Evolutionary conservation across 1,140 invertebrate genomes (phyloP).

Genomic region (Agraylea sexmaculata): DNA sequence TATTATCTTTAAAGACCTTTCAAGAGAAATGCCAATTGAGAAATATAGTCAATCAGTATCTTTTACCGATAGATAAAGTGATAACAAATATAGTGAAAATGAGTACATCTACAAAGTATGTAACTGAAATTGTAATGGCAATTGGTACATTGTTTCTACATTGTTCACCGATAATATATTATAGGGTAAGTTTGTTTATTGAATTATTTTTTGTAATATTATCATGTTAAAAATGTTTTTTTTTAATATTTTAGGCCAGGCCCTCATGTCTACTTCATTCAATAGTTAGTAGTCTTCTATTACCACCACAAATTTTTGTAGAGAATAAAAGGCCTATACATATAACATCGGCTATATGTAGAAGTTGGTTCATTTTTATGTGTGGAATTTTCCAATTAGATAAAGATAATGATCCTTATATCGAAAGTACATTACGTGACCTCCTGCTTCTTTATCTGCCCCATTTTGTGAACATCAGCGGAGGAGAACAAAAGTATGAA

Average conservation of each 20-base stretch:
- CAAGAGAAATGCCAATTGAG: conserved; percentile 14
- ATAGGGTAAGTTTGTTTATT: conserved; percentile 15
- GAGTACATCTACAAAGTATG: conserved; percentile 11
- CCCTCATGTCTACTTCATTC: conserved; percentile 18
- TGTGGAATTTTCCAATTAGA: conserved; percentile 17
- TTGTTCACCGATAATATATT: conserved; percentile 21
- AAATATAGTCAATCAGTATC: conserved; percentile 17
- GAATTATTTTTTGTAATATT: background rate
- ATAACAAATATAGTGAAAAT: conserved; percentile 9
- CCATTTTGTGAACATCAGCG: conserved; percentile 14
- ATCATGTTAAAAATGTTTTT: background rate
- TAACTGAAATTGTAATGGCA: conserved; percentile 15
- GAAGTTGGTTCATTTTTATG: conserved; percentile 21
- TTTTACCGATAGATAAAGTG: conserved; percentile 17
- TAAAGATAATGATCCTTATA: conserved; percentile 19
- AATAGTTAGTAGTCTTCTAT: conserved; percentile 15
- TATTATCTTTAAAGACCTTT: conserved; percentile 10
- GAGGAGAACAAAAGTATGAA: conserved; percentile 15
- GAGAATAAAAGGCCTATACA: conserved; percentile 19
- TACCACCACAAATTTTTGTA: conserved; percentile 20
- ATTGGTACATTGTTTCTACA: conserved; percentile 18
- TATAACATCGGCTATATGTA: conserved; percentile 13
- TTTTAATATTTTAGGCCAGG: conserved; percentile 11
- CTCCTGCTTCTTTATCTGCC: conserved; percentile 20
- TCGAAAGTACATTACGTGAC: conserved; percentile 19